Conservation (phyloP, 2,113 vertebrate genomes). For the Reinhardtius hippoglossoides region DNA sequence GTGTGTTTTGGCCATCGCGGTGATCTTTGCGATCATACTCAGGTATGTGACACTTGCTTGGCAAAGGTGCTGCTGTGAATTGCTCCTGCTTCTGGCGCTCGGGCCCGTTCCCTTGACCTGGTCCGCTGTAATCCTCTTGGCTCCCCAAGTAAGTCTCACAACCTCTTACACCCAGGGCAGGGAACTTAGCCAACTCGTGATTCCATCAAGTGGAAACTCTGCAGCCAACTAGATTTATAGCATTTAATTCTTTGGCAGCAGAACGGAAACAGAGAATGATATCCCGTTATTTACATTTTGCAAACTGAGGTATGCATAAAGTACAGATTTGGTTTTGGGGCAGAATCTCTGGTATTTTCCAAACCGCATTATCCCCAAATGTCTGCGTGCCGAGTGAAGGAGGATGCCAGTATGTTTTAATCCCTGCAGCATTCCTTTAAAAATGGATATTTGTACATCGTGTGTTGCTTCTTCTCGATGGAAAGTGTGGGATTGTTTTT, state of each 20-base stretch:
- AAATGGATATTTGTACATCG: background rate
- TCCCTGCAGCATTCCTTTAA: background rate
- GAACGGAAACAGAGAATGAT: background rate
- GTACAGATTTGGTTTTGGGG: background rate
- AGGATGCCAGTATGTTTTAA: background rate
- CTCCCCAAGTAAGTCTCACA: slow-evolving; percentile 23
- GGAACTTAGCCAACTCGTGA: background rate
- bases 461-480: background rate
- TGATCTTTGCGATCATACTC: background rate
- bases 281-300: background rate
- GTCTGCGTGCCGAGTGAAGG: background rate
- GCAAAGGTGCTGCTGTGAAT: background rate
- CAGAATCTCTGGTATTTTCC: too few species aligned
- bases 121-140: slow-evolving; percentile 50
- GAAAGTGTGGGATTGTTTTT: background rate
- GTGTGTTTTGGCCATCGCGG: background rate
- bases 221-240: background rate
- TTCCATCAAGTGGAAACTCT: slow-evolving; percentile 14
- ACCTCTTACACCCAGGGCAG: slow-evolving; percentile 18
- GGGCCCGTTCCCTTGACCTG: slow-evolving; percentile 34
- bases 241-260: background rate
- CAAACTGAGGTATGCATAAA: background rate
- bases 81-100: slow-evolving; percentile 17
- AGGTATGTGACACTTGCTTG: background rate
- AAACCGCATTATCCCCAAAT: background rate